phyloP scores from a whole-genome alignment of 2,113 vertebrate species.

The Aspidoscelis tigris region DNA sequence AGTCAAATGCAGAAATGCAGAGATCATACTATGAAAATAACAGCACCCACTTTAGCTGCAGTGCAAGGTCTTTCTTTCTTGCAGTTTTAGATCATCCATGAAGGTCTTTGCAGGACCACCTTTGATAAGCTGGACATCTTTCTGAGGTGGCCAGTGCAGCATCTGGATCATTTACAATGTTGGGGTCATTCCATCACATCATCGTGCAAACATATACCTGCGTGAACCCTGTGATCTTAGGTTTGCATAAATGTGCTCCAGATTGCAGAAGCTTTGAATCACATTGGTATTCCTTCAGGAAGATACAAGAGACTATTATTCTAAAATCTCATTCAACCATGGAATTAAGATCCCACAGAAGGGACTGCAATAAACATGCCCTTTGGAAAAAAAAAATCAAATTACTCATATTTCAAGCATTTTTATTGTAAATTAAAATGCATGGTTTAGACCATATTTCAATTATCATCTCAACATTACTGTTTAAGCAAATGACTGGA shows the following conservation, averaged over 20 bases:
- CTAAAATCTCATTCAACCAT: slow-evolving; percentile 51
- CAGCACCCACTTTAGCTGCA: no score
- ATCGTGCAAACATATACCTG: not conserved
- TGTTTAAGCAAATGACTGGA: slow-evolving; percentile 82
- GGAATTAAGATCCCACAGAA: slow-evolving; percentile 54
- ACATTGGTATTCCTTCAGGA: slow-evolving; percentile 45
- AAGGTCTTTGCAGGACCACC: not conserved
- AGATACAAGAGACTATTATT: slow-evolving; percentile 44
- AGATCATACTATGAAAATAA: no score
- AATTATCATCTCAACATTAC: slow-evolving; percentile 82
- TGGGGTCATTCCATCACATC: not conserved
- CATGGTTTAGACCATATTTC: slow-evolving; percentile 78
- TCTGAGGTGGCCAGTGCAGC: not conserved
- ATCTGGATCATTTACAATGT: not conserved
- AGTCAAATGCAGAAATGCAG: no score
- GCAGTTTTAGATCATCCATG: no score
- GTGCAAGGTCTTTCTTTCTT: no score
- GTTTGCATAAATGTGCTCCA: not conserved
- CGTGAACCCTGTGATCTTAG: not conserved
- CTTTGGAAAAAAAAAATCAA: slow-evolving; percentile 60
- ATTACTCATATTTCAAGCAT: slow-evolving; percentile 75
- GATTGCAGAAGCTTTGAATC: slow-evolving; percentile 14
- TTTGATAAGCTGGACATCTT: no score
- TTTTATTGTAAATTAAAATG: slow-evolving; percentile 80
- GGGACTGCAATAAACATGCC: slow-evolving; percentile 61